Base-by-base conservation (phyloP, 1,140 invertebrate genomes). In the Monochamus saltuarius region DNA sequence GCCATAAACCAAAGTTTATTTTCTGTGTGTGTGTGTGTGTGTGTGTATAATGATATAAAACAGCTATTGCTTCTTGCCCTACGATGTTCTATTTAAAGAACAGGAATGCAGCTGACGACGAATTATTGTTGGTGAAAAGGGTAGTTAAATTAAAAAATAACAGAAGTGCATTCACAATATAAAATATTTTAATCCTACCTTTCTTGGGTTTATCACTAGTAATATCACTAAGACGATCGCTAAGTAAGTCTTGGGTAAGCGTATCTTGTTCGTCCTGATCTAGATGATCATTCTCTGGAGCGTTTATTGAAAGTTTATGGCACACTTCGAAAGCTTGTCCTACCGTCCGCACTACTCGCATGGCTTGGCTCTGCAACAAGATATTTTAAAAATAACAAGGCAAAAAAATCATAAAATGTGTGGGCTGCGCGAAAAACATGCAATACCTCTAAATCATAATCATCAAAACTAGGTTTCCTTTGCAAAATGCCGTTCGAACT, bases 321-420 rank as follows among this genome's bases (percentile, higher is more conserved):
- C 95, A 98, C 73, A 99, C 95, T 81, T 99, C 97, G 81, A 99
- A 99, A 14, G 97, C 97, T 81, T 99, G 96, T 35, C 97, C 96
- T 62, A 99, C 95, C 0, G 96, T 99, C 70, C 96, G 85, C 38
- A 99, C 97, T 66, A 99, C 93, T 70, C 91, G 84, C 92, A 98
- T 96, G 4, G 97, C 97, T 83, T 98, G 95, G 78, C 90, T 96
- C 96, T 99, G 87, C 42, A 84, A 83, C 36, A 53, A 62, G 56
- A 35, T 14, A 11, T 13, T 17, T 47, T 14, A 45, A 36, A 35
- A 19, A 52, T 22, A 56, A 50, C 40, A 56, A 13, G 22, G 29
- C 13, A 35, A 34, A 51, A n/a, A 13, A 34, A 19, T 34, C 10
- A 51, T 34, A 47, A 47, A 29, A 29, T 6, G 22, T 6, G 22